Percentiles rank a stretch among this genome's conserved stretches.
Evolutionary conservation across 2,113 vertebrate genomes (phyloP).

Genomic region (Peromyscus polionotus): DNA sequence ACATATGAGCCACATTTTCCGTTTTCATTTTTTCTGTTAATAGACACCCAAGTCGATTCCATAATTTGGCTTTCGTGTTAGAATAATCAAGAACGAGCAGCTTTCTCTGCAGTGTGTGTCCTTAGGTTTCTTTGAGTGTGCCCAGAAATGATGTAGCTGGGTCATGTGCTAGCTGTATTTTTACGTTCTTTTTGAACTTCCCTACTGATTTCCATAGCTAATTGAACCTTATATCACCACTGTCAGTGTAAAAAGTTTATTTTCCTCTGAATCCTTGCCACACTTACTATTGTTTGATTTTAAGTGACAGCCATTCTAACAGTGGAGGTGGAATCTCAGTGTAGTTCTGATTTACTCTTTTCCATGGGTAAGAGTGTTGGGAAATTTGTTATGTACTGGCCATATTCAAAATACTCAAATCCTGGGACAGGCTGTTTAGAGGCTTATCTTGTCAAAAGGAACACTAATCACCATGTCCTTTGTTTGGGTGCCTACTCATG

Average conservation of each 20-base stretch:
- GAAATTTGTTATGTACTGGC: neutral
- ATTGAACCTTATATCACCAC: neutral
- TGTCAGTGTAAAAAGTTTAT: neutral
- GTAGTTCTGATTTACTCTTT: neutral
- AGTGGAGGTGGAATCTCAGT: neutral
- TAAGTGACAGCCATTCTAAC: neutral
- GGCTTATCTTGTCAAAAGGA: neutral
- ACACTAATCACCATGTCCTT: neutral
- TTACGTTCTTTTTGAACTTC: neutral
- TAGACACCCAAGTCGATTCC: neutral
- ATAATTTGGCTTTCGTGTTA: neutral
- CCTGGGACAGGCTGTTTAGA: neutral
- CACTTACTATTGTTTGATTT: neutral
- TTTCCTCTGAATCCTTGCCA: neutral
- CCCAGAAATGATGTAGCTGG: neutral
- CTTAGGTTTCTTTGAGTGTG: neutral
- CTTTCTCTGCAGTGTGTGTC: neutral
- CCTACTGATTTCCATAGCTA: neutral
- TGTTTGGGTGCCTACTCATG: neutral
- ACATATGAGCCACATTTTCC: neutral
- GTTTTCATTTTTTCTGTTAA: neutral
- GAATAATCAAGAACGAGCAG: neutral
- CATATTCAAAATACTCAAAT: slow-evolving; percentile 21
- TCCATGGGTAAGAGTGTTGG: neutral
- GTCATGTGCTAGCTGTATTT: neutral